Percentiles rank a stretch among this genome's conserved stretches.
These are phyloP conservation scores for Bufo bufo DNA, from an alignment of 2,113 vertebrate genomes.

Conservation along the genomic window DNA sequence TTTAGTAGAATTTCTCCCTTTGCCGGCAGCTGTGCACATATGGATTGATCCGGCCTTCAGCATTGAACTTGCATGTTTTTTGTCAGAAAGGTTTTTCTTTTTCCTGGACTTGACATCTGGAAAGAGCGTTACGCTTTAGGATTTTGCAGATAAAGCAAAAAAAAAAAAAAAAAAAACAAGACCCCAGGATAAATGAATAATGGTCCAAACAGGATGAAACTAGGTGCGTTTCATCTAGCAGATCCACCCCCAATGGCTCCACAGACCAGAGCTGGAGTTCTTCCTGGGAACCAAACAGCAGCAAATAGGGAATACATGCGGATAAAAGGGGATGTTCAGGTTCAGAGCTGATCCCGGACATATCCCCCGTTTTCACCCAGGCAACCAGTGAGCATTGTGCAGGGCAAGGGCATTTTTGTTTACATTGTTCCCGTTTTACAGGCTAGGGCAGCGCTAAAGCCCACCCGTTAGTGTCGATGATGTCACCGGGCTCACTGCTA, in stretches of 20 bases:
- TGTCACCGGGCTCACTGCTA: too few species aligned
- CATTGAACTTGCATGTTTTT: conserved; percentile 24
- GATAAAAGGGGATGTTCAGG: background rate
- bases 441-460: too few species aligned
- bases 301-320: background rate
- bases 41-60: conserved; percentile 25
- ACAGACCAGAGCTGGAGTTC: background rate
- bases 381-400: too few species aligned
- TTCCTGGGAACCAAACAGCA: background rate
- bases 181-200: conserved; percentile 9
- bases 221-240: background rate
- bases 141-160: conserved; percentile 48
- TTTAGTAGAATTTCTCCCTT: conserved; percentile 5
- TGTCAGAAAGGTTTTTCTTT: conserved; percentile 10
- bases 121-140: conserved; percentile 34
- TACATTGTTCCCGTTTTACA: too few species aligned
- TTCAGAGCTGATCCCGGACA: too few species aligned
- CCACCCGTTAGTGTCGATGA: too few species aligned
- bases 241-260: background rate
- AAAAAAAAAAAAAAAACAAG: conserved; percentile 1
- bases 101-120: conserved; percentile 48
- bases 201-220: conserved; percentile 10
- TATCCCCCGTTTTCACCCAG: too few species aligned
- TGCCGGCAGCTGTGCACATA: conserved; percentile 35
- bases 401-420: too few species aligned